Conservation (phyloP, 2,797 vertebrate species). For the Brachymystax lenok region DNA sequence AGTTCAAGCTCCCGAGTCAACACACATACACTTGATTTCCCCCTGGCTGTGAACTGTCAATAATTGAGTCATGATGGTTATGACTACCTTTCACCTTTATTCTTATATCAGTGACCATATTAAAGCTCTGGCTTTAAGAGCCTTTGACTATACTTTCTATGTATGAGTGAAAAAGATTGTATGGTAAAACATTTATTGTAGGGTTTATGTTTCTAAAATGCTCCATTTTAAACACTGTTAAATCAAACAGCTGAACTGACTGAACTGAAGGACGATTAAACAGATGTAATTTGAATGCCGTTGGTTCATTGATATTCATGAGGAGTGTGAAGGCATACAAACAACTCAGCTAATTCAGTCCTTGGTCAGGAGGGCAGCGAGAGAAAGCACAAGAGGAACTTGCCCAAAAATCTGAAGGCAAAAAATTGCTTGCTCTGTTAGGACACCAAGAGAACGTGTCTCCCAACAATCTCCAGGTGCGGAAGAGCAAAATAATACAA, state of each 20-base stretch:
- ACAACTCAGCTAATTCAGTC: background rate
- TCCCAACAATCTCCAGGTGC: conserved; percentile 18
- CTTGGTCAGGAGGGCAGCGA: background rate
- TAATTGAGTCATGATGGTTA: too few relatives aligned
- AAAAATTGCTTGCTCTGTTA: background rate
- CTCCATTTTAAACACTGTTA: background rate
- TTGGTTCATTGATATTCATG: conserved; percentile 15
- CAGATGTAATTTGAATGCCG: background rate
- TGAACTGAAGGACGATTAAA: background rate
- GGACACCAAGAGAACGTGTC: background rate
- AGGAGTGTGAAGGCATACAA: background rate
- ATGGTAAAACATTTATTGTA: background rate
- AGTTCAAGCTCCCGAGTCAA: conserved; percentile 45
- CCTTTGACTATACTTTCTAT: background rate
- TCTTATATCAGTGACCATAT: background rate
- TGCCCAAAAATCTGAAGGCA: background rate
- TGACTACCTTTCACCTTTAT: conserved; percentile 15
- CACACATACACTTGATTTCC: background rate
- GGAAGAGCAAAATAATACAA: conserved; percentile 13
- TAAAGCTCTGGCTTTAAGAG: background rate
- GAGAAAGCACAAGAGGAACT: background rate
- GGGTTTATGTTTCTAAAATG: background rate
- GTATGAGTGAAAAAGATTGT: background rate
- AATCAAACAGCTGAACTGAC: conserved; percentile 2
- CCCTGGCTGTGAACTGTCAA: background rate